Base-by-base conservation (phyloP, 1,140 invertebrate species). In the Atta colombica region DNA sequence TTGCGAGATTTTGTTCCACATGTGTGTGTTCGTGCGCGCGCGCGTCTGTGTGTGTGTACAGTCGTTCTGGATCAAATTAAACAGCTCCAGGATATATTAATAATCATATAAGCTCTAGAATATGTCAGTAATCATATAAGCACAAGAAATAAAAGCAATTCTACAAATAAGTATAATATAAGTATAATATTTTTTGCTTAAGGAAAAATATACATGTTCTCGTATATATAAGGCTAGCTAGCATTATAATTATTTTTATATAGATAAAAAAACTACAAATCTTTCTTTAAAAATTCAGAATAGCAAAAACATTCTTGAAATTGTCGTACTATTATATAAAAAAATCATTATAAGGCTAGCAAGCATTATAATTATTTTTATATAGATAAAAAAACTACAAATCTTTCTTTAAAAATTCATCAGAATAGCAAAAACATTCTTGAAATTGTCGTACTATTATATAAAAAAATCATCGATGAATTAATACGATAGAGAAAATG, bases 1-100 rank as follows among this genome's bases (percentile, higher is more conserved):
- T 49, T 68, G 39, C 39, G 28, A 63, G 21, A 81, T 81, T 81
- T 80, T 35, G 45, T 68, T 53, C 31, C 45, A 49, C n/a, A 18
- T 14, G 66, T 21, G 28, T 16, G 65, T 71, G 6, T 31, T 2
- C 3, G 3, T 39, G 28, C 14, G 65, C 14, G 28, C 10, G 65
- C 71, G 28, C 2, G 28, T 21, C 21, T 21, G 21, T 14, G 65
- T n/a, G 28, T 16, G 66, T 81, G 25, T 81, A 58, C 63, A 25
- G 8, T n/a, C n/a, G n/a, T 65, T 21, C 39, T n/a, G 39, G 31
- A 78, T 6, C n/a, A 35, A 68, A 25, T 65, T 77, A n/a, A 65
- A 45, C 16, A 77, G 16, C 74, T 77, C 58, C 45, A 21, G 21
- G 8, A 80, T 21, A 18, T 18, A 18, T 55, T n/a, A 6, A 28